Evolutionary conservation across 1,140 invertebrate species (phyloP), one percentile per base, ranked within the genome.

Genomic region (Trachymyrmex septentrionalis): DNA sequence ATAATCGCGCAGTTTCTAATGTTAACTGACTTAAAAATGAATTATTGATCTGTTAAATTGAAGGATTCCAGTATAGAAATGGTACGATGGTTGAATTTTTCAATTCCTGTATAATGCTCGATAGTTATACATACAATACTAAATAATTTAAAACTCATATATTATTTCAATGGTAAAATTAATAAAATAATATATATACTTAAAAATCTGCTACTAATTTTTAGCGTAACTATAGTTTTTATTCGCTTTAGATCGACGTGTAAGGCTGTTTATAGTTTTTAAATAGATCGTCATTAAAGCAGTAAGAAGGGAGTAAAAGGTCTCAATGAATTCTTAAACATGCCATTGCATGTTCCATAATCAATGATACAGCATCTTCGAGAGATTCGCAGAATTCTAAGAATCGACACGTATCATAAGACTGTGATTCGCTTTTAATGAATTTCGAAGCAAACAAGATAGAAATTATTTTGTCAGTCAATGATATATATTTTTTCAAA

Each of bases 311-410:
- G 34, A 67, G 16, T 34, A 44, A 73, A 55, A 66, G 27, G 21
- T 12, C 27, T 53, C 27, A 55, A 73, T 27, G 27, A 73, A 7
- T 48, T 48, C 21, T 48, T 69, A 69, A 69, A 69, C 67, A 69
- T 69, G 38, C 34, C 10, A 44, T 69, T 44, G 34, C 38, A 69
- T 69, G 66, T 44, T 69, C 38, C 21, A 69, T 71, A 71, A 71
- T 71, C 38, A 71, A 71, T 71, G 38, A 48, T 71, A 71, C 10
- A 67, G 34, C 64, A 38, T 66, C 30, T 66, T 66, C 34, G n/a
- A 12, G 38, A 44, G 38, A 34, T 38, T 66, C 34, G 10, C 30
- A n/a, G 3, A 9, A 66, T 66, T 66, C 34, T 66, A 66, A 38
- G 64, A 66, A 66, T 66, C 16, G 63, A 66, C 59, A 63, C 7